These are phyloP conservation scores for Zingel zingel DNA, from an alignment of 2,113 vertebrate genomes.

Conservation along the genomic window DNA sequence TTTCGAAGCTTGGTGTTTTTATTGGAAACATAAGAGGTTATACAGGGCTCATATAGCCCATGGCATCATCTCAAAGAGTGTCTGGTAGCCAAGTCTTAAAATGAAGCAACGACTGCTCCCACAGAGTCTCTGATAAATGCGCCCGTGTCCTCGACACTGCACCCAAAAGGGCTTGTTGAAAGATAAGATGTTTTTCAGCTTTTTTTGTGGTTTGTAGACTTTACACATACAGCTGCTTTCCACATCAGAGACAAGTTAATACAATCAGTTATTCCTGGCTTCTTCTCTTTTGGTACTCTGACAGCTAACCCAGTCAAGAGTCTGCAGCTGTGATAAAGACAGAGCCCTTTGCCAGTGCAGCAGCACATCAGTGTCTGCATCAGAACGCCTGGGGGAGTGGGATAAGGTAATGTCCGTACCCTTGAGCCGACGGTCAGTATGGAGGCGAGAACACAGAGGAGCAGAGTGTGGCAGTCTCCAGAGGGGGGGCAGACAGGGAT, in stretches of 20 bases:
- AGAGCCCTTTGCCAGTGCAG: conserved; percentile 23
- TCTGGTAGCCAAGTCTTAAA: conserved; percentile 31
- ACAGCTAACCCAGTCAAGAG: conserved; percentile 43
- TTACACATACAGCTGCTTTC: conserved; percentile 29
- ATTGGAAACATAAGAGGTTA: conserved; percentile 55
- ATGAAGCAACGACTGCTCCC: conserved; percentile 34
- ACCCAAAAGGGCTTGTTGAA: conserved; percentile 3
- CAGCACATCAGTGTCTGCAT: conserved; percentile 47
- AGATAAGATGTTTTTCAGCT: conserved; percentile 12
- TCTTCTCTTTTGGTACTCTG: conserved; percentile 41
- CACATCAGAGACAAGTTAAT: conserved; percentile 22
- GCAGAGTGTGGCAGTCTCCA: conserved; percentile 51
- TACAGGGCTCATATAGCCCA: conserved; percentile 19
- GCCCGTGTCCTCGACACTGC: conserved; percentile 4
- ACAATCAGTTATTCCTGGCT: conserved; percentile 41
- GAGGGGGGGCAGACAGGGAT: conserved; percentile 69
- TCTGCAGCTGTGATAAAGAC: conserved; percentile 58
- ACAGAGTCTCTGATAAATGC: conserved; percentile 43
- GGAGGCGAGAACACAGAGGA: conserved; percentile 43
- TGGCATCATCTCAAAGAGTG: conserved; percentile 45
- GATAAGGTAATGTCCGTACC: conserved; percentile 64
- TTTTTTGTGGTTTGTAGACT: conserved; percentile 9
- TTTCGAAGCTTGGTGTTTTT: conserved; percentile 53
- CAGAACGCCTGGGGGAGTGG: conserved; percentile 42
- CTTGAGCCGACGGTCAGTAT: conserved; percentile 46